Base-by-base conservation (phyloP, 2,113 vertebrate genomes). In the Lophius piscatorius region DNA sequence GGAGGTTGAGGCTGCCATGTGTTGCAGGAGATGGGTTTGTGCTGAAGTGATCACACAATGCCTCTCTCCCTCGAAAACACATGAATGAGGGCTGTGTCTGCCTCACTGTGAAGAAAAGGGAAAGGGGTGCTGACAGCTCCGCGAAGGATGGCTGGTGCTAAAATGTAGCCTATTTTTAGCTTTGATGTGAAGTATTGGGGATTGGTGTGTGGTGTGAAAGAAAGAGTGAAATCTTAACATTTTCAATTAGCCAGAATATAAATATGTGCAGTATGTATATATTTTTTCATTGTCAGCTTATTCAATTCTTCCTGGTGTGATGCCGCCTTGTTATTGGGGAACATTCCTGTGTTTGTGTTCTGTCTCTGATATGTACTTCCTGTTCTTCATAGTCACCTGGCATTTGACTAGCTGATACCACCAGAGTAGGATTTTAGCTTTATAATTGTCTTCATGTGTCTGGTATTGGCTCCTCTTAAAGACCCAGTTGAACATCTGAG, bases 51-150 rank as follows among this genome's bases (percentile, higher is more conserved):
- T 83, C 78, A 76, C 73, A 86, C 65, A 29, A 64, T 54, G 63
- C 56, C 73, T 69, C 71, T 81, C 70, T 86, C 70, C 77, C 12
- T 44, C 48, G 22, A 77, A 85, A 83, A 72, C 78, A 74, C 66
- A 81, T 70, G 76, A 79, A 79, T 76, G 64, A 81, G 44, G 22
- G 56, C 72, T 72, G 63, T 70, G 81, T 81, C 75, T 79, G 78
- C 55, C 63, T 77, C 47, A 20, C 58, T 76, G 46, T 61, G 75
- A 83, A 16, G 67, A 77, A 58, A 76, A 84, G 70, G 76, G 84
- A 70, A 82, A 82, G 71, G 70, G 71, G 74, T 13, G 55, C 86
- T 86, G 86, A 87, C 83, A 87, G 86, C 76, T 85, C 79, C 52
- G 69, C 59, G 44, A 47, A 72, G 70, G 80, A 80, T 67, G 70